Base-by-base conservation (phyloP, 2,113 vertebrate genomes). In the Crotophaga sulcirostris region DNA sequence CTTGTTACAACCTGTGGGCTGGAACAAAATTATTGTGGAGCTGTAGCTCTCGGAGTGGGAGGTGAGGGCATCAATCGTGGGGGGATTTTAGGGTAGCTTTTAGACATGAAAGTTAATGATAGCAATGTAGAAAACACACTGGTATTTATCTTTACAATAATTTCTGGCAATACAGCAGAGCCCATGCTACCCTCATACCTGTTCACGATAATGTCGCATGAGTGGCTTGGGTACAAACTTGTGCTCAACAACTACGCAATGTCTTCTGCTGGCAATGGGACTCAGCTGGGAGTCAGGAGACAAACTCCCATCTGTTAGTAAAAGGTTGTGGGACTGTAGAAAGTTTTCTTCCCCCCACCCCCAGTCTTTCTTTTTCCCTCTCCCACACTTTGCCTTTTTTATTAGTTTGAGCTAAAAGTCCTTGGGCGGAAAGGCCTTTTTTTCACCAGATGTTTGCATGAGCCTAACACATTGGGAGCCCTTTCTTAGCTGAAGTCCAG, bases 381-480 rank as follows among this genome's bases (percentile, higher is more conserved):
- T 93, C 80, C 40, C 28, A 68, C 52, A 79, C 62, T 81, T 89
- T 68, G 59, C 38, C 40, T 86, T 77, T 95, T 94, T 96, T 91
- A 86, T 92, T 90, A 89, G 60, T 20, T 93, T 0, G 6, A 88
- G 58, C 76, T 90, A 59, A 88, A 92, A 96, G 60, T 94, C 91
- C 77, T 95, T 87, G 76, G 63, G 90, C 16, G 10, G 79, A 90
- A 96, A 92, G 68, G 25, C 15, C 38, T 84, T 49, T 89, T 83
- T 86, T 86, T 42, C 68, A 80, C 75, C 87, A 96, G 94, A 93
- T 95, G 83, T 96, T 97, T 95, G 83, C 84, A 92, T 72, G 88
- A 93, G 76, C 64, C 68, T 90, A 80, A 80, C 75, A 91, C 90
- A 18, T 67, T 81, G 92, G 88, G 82, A 96, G 15, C 31, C 78